Conservation (phyloP, 2,113 vertebrate genomes). For the Lucifuga dentata region DNA sequence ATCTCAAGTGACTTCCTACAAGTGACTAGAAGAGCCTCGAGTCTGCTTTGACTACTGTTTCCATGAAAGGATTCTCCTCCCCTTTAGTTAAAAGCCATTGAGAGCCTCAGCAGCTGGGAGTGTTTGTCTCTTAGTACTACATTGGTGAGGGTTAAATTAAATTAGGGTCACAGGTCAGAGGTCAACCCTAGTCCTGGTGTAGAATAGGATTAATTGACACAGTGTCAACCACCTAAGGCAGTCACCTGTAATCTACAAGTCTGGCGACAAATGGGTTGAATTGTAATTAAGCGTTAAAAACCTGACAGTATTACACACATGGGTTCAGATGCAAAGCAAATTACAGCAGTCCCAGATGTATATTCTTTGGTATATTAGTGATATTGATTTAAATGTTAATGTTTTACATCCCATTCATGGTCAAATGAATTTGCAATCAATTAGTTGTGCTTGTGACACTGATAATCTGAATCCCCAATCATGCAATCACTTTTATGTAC, state of each 20-base stretch:
- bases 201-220: conserved; percentile 68
- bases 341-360: too few species aligned
- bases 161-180: conserved; percentile 67
- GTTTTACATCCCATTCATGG: too few species aligned
- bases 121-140: conserved; percentile 70
- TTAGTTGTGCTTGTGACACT: too few species aligned
- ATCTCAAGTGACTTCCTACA: conserved; percentile 58
- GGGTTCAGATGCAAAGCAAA: too few species aligned
- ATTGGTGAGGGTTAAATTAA: conserved; percentile 63
- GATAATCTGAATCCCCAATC: too few species aligned
- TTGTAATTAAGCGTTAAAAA: conserved; percentile 8
- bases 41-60: conserved; percentile 16
- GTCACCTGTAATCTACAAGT: conserved; percentile 20
- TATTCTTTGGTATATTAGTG: too few species aligned
- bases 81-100: conserved; percentile 61
- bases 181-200: conserved; percentile 54
- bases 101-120: conserved; percentile 73
- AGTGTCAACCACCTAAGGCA: conserved; percentile 24
- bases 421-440: too few species aligned
- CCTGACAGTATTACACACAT: neutral
- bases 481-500: too few species aligned
- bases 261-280: neutral
- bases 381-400: too few species aligned
- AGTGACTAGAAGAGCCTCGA: conserved; percentile 43
- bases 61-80: conserved; percentile 63